Base-by-base conservation (phyloP, 1,140 invertebrate species). In the Tribolium castaneum region DNA sequence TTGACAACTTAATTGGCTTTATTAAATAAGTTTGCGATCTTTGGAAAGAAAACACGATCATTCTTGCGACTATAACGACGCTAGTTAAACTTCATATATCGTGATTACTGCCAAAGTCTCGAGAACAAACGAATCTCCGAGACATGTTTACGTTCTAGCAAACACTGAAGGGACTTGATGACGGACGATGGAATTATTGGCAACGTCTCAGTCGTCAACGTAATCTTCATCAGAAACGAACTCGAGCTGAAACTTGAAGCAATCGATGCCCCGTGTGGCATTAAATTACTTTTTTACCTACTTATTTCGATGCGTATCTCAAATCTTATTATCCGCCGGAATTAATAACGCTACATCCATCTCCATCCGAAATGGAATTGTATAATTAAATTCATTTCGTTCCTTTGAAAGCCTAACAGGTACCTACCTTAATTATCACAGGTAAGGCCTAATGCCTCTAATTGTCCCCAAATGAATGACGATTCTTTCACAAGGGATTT, bases 81-180 rank as follows among this genome's bases (percentile, higher is more conserved):
- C 35, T 70, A 77, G 76, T 56, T 74, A 78, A 78, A 78, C 72
- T 78, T 78, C 77, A 78, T 78, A 75, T 75, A 75, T 78, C 59
- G 72, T 78, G 77, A 78, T 78, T 73, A 78, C 45, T 75, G 77
- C 71, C 54, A 75, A 78, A 75, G 59, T 73, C 62, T 56, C 71
- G 77, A 75, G 72, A 78, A 75, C 77, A 78, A 78, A 78, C 77
- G 72, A 78, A 78, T 51, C 71, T 78, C 49, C 70, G 77, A 75
- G 77, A 78, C 77, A 78, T 78, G 52, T 70, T 78, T 75, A 78
- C 77, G 77, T 75, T 75, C 50, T 19, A 75, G 59, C 72, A 75
- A 78, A 78, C 77, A 78, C 51, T 78, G 72, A 75, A 75, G 72
- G 71, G 71, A 70, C 70, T 77, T 77, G 54, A 73, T 78, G 76